Evolutionary conservation across 2,113 vertebrate species (phyloP).

Genomic region (Equus przewalskii): DNA sequence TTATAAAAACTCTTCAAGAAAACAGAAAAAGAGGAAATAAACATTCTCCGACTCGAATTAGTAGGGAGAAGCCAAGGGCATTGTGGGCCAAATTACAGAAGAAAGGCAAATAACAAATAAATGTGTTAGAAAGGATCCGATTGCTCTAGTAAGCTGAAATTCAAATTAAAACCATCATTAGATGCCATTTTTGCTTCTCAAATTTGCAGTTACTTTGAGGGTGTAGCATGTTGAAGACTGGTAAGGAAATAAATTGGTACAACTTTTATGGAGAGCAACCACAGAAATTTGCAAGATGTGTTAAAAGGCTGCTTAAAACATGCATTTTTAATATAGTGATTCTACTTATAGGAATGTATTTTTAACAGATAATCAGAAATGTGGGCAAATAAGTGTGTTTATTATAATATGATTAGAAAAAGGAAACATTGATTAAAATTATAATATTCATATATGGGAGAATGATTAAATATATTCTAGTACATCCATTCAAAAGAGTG

Average conservation of each 20-base stretch:
- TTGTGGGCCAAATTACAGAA: background rate
- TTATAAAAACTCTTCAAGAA: background rate
- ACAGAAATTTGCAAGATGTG: constrained; percentile 11
- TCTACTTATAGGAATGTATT: background rate
- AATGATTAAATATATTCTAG: constrained; percentile 7
- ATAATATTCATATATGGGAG: background rate
- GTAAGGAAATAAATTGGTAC: constrained; percentile 21
- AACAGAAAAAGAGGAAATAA: background rate
- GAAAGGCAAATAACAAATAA: constrained; percentile 11
- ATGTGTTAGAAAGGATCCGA: background rate
- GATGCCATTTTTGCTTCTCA: constrained; percentile 3
- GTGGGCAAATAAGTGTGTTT: background rate
- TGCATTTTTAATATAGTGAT: background rate
- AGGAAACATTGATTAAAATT: constrained; percentile 38
- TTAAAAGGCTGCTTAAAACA: background rate
- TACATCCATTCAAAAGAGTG: background rate
- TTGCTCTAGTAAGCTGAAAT: background rate
- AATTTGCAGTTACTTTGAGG: constrained; percentile 6
- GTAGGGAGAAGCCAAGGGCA: background rate
- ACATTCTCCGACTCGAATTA: background rate
- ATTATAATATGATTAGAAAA: background rate
- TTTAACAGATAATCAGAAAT: constrained; percentile 15
- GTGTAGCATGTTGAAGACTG: background rate
- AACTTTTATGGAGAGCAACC: background rate
- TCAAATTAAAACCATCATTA: constrained; percentile 51